Conservation (phyloP, 1,140 invertebrate genomes). For the Ephestia elutella region DNA sequence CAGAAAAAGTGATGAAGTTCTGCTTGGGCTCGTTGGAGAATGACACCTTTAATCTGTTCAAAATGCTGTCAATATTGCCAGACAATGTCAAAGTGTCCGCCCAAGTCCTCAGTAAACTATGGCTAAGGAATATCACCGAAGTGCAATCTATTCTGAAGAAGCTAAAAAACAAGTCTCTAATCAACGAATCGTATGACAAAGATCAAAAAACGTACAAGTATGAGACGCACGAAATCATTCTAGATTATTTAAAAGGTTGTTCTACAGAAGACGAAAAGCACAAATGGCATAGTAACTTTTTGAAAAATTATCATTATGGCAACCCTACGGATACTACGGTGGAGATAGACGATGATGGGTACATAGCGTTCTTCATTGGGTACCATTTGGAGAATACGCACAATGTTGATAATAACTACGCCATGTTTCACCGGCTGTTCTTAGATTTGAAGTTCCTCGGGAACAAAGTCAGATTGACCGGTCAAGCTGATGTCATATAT, state of each 20-base stretch:
- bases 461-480: conserved; percentile 60
- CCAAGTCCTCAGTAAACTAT: conserved; percentile 50
- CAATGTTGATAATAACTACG: conserved; percentile 46
- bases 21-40: conserved; percentile 55
- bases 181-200: conserved; percentile 47
- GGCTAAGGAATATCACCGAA: conserved; percentile 41
- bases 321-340: conserved; percentile 30
- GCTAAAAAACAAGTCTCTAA: conserved; percentile 51
- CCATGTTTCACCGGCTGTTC: conserved; percentile 55
- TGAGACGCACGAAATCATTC: conserved; percentile 61
- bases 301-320: conserved; percentile 55
- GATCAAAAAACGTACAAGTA: conserved; percentile 56
- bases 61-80: conserved; percentile 54
- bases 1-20: conserved; percentile 42
- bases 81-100: conserved; percentile 57
- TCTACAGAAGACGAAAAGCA: conserved; percentile 41
- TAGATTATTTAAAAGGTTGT: conserved; percentile 49
- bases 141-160: conserved; percentile 55
- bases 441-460: conserved; percentile 64
- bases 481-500: conserved; percentile 55
- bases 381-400: conserved; percentile 55
- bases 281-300: conserved; percentile 48
- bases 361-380: conserved; percentile 63
- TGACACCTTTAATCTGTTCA: conserved; percentile 47
- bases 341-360: conserved; percentile 58